Evolutionary conservation across 2,888 invertebrate genomes (phyloP).

Genomic region (Erpobdella octoculata): DNA sequence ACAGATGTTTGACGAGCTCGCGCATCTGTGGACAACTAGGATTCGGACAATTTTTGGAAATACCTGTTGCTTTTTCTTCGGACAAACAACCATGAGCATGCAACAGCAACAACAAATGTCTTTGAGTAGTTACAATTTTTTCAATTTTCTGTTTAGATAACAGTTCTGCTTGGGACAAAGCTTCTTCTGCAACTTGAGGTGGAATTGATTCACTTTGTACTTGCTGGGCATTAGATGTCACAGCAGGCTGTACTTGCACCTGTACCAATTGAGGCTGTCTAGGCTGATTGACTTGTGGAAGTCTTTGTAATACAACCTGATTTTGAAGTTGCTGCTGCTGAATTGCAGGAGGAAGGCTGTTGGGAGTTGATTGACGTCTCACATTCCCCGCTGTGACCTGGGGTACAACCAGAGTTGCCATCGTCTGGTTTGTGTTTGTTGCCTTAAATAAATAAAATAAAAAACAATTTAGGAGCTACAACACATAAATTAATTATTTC

Average conservation of each 20-base stretch:
- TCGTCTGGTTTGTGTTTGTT: background rate
- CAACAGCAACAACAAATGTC: conserved; percentile 7
- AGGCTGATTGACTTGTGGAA: background rate
- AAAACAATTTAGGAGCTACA: background rate
- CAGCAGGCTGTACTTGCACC: background rate
- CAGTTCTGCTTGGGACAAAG: background rate
- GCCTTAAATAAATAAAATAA: background rate
- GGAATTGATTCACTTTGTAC: background rate
- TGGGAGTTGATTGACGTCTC: background rate
- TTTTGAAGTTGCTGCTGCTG: conserved; percentile 18
- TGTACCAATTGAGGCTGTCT: background rate
- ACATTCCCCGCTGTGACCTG: background rate
- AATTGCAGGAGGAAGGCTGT: background rate
- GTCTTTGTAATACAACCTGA: conserved; percentile 10
- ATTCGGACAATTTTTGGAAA: background rate
- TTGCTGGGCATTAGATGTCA: conserved; percentile 12
- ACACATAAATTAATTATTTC: background rate
- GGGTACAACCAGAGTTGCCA: conserved; percentile 13
- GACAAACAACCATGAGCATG: conserved; percentile 2
- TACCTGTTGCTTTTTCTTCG: background rate
- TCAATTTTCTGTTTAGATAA: background rate
- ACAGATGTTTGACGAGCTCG: background rate
- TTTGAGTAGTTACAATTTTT: background rate
- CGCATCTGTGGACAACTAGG: background rate
- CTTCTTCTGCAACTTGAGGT: background rate